phyloP scores from a whole-genome alignment of 2,797 vertebrate species.

The Cyclopterus lumpus region DNA sequence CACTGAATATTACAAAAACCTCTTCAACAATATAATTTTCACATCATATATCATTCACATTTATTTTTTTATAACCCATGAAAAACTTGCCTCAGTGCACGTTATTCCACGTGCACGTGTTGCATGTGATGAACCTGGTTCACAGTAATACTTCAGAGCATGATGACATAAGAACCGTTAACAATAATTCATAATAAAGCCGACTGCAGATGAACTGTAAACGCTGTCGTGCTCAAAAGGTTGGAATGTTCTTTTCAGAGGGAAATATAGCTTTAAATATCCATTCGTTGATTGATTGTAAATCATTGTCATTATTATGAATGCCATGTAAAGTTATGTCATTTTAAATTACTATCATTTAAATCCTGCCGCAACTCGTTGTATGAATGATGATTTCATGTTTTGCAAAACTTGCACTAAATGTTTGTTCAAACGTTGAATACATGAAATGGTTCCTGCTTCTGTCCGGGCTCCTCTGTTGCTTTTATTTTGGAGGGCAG shows the following conservation, averaged over 20 bases:
- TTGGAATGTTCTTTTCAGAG: neutral
- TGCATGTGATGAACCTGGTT: no score
- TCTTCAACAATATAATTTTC: neutral
- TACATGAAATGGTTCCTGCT: constrained; percentile 40
- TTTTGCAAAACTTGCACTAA: constrained; percentile 70
- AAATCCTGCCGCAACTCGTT: neutral
- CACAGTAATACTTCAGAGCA: no score
- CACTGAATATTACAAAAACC: neutral
- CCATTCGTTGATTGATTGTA: neutral
- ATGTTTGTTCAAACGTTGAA: constrained; percentile 52
- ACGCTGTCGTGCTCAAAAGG: neutral
- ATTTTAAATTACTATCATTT: constrained; percentile 18
- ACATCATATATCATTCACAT: no score
- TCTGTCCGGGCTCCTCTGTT: constrained; percentile 12
- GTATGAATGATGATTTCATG: constrained; percentile 49
- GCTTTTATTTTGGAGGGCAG: neutral
- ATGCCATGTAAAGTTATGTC: neutral
- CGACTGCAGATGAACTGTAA: neutral
- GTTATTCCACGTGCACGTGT: no score
- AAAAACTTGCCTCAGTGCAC: no score
- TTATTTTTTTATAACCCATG: neutral
- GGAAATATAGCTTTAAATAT: constrained; percentile 31
- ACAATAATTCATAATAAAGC: neutral
- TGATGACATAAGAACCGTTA: neutral
- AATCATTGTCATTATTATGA: constrained; percentile 4